A percentile compares a stretch with the other conserved stretches of the same genome.
These are phyloP conservation scores for Danaus chrysippus DNA, from an alignment of 2,888 invertebrate species.

Conservation along the genomic window DNA sequence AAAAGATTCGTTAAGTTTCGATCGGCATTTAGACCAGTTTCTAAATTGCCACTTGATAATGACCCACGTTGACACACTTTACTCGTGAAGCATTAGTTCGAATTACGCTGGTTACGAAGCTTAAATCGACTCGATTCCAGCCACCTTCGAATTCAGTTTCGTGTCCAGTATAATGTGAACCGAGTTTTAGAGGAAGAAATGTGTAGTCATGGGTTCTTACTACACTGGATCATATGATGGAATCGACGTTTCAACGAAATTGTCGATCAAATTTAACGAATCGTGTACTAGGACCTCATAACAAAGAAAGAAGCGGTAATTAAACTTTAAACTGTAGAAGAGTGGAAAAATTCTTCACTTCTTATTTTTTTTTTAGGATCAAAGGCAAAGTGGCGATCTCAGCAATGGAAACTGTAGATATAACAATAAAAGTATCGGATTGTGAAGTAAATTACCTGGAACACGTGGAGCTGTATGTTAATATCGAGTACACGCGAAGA, in stretches of 20 bases:
- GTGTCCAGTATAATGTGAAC: conserved; percentile 2
- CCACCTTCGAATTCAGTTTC: background rate
- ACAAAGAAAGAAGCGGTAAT: background rate
- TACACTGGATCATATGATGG: background rate
- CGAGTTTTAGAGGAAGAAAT: background rate
- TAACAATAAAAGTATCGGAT: conserved; percentile 70
- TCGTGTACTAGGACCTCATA: conserved; percentile 1
- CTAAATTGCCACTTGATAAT: conserved; percentile 17
- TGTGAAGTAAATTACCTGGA: conserved; percentile 87
- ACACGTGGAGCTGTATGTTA: conserved; percentile 89
- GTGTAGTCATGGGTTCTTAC: background rate
- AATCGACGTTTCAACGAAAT: background rate
- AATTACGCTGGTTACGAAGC: conserved; percentile 3
- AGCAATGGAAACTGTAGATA: conserved; percentile 43
- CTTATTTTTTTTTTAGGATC: conserved; percentile 29
- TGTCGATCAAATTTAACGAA: conserved; percentile 5
- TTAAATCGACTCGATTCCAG: conserved; percentile 1
- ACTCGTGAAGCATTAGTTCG: background rate
- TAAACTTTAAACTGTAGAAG: background rate
- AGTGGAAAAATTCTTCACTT: background rate
- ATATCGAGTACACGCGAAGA: conserved; percentile 83
- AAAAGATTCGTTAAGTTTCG: conserved; percentile 51
- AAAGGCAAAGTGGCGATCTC: conserved; percentile 36
- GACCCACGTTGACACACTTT: conserved; percentile 11
- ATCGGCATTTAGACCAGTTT: conserved; percentile 37